A percentile compares a stretch with the other conserved stretches of the same genome.
phyloP scores from a whole-genome alignment of 2,113 vertebrate genomes.

The Hemiprocne comata region DNA sequence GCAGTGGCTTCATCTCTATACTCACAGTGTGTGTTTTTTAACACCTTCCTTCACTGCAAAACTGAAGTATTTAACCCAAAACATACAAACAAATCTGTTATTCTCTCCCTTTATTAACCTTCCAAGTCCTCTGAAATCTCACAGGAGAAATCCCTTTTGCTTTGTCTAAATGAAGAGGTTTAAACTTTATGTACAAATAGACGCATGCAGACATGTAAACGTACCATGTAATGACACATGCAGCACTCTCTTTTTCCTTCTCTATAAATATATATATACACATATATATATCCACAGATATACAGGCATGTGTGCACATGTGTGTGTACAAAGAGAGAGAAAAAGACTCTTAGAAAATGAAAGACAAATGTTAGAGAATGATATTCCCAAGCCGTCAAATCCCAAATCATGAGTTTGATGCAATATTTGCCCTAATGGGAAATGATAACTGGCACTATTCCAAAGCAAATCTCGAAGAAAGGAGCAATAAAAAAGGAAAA shows the following conservation, averaged over 20 bases:
- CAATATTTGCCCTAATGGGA: conserved; percentile 77
- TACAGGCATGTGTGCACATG: conserved; percentile 23
- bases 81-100: conserved; percentile 65
- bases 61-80: conserved; percentile 62
- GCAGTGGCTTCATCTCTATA: conserved; percentile 17
- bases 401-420: conserved; percentile 75
- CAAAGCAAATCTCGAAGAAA: conserved; percentile 77
- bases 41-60: conserved; percentile 53
- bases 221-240: not conserved
- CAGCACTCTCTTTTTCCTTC: not conserved
- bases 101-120: conserved; percentile 54
- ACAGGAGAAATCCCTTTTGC: not conserved
- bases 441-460: conserved; percentile 74
- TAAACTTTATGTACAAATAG: not conserved
- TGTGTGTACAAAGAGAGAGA: conserved; percentile 26
- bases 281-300: conserved; percentile 14
- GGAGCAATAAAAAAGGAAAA: conserved; percentile 70
- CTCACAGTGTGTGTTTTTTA: conserved; percentile 48
- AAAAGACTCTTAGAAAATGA: conserved; percentile 54
- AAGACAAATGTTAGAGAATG: conserved; percentile 69
- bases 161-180: not conserved
- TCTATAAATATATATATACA: conserved; percentile 9
- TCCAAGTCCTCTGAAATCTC: not conserved
- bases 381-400: conserved; percentile 71
- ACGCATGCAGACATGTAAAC: not conserved